Percentiles rank a stretch among this genome's conserved stretches.
Evolutionary conservation across 2,888 invertebrate genomes (phyloP).

Genomic region (Pediacus dermestoides): DNA sequence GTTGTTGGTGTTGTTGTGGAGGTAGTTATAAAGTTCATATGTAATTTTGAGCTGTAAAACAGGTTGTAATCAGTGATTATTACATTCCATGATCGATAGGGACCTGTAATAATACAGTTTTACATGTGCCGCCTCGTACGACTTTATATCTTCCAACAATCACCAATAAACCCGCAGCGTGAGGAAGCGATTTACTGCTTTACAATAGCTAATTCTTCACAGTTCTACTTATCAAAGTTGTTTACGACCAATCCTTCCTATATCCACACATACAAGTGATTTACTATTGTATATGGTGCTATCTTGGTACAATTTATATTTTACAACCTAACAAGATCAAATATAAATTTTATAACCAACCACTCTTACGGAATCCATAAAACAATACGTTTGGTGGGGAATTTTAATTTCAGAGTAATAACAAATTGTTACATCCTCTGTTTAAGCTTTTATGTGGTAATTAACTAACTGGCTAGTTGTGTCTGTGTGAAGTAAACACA

Average conservation of each 20-base stretch:
- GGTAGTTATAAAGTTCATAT: slow-evolving; percentile 19
- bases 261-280: slow-evolving; percentile 4
- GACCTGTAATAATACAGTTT: slow-evolving; percentile 36
- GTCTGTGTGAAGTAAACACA: too few species aligned
- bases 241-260: slow-evolving; percentile 21
- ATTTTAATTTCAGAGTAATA: too few species aligned
- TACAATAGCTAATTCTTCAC: slow-evolving; percentile 26
- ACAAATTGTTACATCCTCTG: too few species aligned
- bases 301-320: too few species aligned
- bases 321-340: too few species aligned
- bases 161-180: slow-evolving; percentile 25
- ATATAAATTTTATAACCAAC: too few species aligned
- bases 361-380: too few species aligned
- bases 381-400: too few species aligned
- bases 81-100: slow-evolving; percentile 36
- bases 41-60: slow-evolving; percentile 31
- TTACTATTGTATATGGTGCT: too few species aligned
- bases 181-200: slow-evolving; percentile 28
- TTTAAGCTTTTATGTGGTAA: too few species aligned
- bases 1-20: too few species aligned
- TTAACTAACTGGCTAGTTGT: too few species aligned
- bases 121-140: slow-evolving; percentile 28
- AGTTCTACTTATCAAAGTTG: slow-evolving; percentile 24
- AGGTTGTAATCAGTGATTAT: slow-evolving; percentile 33
- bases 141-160: slow-evolving; percentile 30